Base-by-base conservation (phyloP, 2,113 vertebrate genomes). In the Lipophrys pholis region DNA sequence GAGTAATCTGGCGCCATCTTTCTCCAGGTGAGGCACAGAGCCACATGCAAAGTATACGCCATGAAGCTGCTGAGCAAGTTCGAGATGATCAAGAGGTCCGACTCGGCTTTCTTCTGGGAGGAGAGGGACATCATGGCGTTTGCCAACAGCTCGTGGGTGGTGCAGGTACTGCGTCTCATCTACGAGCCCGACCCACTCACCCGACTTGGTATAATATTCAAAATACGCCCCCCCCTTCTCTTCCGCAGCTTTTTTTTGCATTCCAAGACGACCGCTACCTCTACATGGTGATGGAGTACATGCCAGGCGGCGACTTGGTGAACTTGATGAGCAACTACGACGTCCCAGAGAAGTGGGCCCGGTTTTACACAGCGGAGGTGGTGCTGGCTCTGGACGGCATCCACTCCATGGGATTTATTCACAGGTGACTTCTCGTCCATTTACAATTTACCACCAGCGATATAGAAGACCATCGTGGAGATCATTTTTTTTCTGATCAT, bases 241-340 rank as follows among this genome's bases (percentile, higher is more conserved):
- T 71, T 61, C 46, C 30, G 38, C 80, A 99, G 98, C 95, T 99
- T 63, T 99, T 97, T 90, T 99, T 99, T 3, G 98, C 98, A 16
- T 99, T 99, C 91, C 98, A 99, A 95, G 98, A 99, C 84, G 94
- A 97, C 81, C 97, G 97, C 73, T 99, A 98, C 91, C 97, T 99
- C 80, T 99, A 99, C 88, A 99, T 99, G 97, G 98, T 99, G 87
- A 99, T 99, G 98, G 98, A 99, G 71, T 99, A 99, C 83, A 99
- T 99, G 98, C 98, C 97, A 14, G 98, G 98, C 6, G 98, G 98
- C 21, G 98, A 99, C 88, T 94, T 99, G 81, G 98, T 99, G 45
- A 99, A 99, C 87, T 90, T 99, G 90, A 99, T 99, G 97, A 99
- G 98, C 89, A 99, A 99, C 91, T 99, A 98, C 0, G 98, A 99